Evolutionary conservation across 2,888 invertebrate species (phyloP).

Genomic region (Notodonta ziczac): DNA sequence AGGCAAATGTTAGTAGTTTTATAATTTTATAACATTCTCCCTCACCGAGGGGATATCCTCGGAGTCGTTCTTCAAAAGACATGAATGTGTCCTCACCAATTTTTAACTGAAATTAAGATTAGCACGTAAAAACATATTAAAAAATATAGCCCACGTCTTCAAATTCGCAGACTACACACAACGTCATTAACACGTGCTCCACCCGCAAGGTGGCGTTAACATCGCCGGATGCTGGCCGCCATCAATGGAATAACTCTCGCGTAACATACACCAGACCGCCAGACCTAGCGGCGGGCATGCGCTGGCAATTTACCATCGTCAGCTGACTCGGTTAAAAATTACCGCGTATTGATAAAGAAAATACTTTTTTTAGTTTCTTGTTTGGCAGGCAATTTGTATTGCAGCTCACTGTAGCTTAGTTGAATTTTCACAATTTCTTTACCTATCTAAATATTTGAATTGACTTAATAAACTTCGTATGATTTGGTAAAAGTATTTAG

Average conservation of each 20-base stretch:
- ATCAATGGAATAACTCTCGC: not conserved
- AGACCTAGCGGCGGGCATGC: conserved; percentile 1
- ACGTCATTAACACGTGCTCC: not conserved
- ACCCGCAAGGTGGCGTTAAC: not conserved
- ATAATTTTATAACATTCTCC: too few species aligned
- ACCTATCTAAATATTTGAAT: too few species aligned
- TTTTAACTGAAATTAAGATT: too few species aligned
- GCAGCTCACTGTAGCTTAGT: not conserved
- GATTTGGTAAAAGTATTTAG: too few species aligned
- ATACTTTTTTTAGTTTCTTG: not conserved
- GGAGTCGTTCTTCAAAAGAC: too few species aligned
- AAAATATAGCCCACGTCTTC: too few species aligned
- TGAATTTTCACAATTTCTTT: not conserved
- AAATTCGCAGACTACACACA: not conserved
- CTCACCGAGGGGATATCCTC: too few species aligned
- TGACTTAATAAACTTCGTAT: too few species aligned
- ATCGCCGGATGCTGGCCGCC: not conserved
- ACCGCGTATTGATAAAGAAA: not conserved
- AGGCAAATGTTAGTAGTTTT: too few species aligned
- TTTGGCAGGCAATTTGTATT: not conserved
- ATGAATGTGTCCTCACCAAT: too few species aligned
- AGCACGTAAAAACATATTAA: too few species aligned
- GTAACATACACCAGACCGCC: conserved; percentile 4
- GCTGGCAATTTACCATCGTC: not conserved
- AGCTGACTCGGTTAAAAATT: not conserved